Conservation (phyloP, 2,888 invertebrate species). For the Allygus modestus region DNA sequence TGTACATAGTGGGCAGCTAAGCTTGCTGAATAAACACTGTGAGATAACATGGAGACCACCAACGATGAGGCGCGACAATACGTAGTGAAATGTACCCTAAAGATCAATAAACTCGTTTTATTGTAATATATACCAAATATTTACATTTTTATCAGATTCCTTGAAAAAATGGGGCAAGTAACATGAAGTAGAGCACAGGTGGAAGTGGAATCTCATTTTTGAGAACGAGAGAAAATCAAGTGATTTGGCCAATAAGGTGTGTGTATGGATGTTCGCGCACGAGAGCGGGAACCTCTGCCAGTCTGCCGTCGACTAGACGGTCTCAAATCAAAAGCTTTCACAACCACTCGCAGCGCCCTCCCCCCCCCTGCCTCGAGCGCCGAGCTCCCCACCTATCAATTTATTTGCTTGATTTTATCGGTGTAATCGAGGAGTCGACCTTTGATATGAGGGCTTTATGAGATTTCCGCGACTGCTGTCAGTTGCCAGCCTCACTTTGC, state of each 20-base stretch:
- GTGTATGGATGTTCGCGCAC: constrained; percentile 57
- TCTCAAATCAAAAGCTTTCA: constrained; percentile 63
- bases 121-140: no score
- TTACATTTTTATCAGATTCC: no score
- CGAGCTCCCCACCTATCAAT: constrained; percentile 46
- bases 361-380: constrained; percentile 30
- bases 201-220: not conserved
- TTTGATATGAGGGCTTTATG: constrained; percentile 54
- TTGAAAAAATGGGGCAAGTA: not conserved
- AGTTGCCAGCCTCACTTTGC: constrained; percentile 36
- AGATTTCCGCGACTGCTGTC: constrained; percentile 35
- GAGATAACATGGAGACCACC: no score
- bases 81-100: no score
- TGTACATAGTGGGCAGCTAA: no score
- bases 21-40: no score
- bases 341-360: constrained; percentile 55
- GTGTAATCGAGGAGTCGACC: constrained; percentile 58
- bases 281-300: constrained; percentile 68
- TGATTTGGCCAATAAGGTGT: constrained; percentile 49
- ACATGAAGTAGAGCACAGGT: not conserved
- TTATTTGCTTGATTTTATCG: constrained; percentile 60
- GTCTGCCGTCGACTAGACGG: constrained; percentile 67
- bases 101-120: no score
- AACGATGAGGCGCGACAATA: no score
- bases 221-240: not conserved